phyloP scores from a whole-genome alignment of 2,888 invertebrate genomes.

The Melanotus villosus region DNA sequence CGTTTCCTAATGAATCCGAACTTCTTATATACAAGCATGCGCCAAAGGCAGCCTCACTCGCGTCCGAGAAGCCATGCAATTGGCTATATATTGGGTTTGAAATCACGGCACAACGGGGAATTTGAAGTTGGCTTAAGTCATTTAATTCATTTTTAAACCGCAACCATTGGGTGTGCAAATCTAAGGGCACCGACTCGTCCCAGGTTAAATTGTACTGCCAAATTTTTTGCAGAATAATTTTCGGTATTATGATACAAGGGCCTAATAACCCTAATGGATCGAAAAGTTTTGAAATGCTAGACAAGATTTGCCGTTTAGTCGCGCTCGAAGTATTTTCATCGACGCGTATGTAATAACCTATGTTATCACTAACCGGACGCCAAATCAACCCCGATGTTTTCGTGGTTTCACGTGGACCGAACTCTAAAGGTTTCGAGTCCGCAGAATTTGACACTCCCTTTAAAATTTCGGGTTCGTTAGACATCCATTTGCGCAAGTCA shows the following conservation, averaged over 20 bases:
- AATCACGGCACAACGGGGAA: too few species aligned
- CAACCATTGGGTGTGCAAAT: too few species aligned
- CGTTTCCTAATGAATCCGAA: not conserved
- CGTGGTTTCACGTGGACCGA: not conserved
- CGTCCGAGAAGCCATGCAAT: too few species aligned
- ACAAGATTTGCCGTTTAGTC: slow-evolving; percentile 34
- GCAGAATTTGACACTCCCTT: not conserved
- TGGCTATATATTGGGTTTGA: too few species aligned
- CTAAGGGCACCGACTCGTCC: slow-evolving; percentile 32
- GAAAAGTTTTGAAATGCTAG: slow-evolving; percentile 26
- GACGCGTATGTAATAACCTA: not conserved
- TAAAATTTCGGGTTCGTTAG: not conserved
- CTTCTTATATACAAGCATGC: too few species aligned
- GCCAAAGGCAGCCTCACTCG: too few species aligned
- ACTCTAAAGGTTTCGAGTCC: not conserved
- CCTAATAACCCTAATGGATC: slow-evolving; percentile 37
- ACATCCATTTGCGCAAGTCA: not conserved
- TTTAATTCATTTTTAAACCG: too few species aligned
- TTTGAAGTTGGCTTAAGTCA: too few species aligned
- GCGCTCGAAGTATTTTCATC: not conserved
- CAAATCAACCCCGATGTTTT: not conserved
- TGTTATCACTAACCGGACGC: not conserved
- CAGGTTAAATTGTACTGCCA: slow-evolving; percentile 28
- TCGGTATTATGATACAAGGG: slow-evolving; percentile 24
- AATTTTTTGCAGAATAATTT: slow-evolving; percentile 5